These are phyloP conservation scores for Paracanthobrama guichenoti DNA, from an alignment of 2,113 vertebrate species.

Conservation along the genomic window DNA sequence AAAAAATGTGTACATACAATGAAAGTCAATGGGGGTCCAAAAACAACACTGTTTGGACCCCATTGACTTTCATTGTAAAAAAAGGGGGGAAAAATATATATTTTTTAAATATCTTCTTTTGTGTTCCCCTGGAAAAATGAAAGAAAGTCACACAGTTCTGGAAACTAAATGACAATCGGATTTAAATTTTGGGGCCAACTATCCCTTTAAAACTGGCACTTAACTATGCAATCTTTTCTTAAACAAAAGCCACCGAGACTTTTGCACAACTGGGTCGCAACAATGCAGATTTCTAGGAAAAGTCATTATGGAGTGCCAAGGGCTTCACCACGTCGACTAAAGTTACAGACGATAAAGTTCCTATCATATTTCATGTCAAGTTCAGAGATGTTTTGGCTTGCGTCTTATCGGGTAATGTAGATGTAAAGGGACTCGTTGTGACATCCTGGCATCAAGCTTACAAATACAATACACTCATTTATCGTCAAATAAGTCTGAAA, in stretches of 20 bases:
- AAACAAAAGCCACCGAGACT: background rate
- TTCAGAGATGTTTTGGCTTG: conserved; percentile 16
- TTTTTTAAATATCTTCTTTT: background rate
- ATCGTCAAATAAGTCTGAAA: background rate
- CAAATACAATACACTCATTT: background rate
- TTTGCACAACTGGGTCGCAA: background rate
- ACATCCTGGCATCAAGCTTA: background rate
- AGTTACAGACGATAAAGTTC: background rate
- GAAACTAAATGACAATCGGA: no score
- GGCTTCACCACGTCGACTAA: background rate
- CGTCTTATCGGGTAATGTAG: background rate
- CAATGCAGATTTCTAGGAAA: background rate
- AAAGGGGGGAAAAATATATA: no score
- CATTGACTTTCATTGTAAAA: background rate
- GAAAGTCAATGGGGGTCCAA: background rate
- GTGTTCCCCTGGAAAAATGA: background rate
- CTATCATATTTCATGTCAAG: background rate
- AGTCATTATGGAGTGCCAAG: background rate
- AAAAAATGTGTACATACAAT: background rate
- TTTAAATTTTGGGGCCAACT: no score
- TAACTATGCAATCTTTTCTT: background rate
- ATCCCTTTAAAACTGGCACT: background rate
- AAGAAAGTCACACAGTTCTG: background rate
- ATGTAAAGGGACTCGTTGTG: background rate
- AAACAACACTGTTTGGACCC: background rate